phyloP scores from a whole-genome alignment of 1,140 invertebrate genomes.

The Plodia interpunctella region DNA sequence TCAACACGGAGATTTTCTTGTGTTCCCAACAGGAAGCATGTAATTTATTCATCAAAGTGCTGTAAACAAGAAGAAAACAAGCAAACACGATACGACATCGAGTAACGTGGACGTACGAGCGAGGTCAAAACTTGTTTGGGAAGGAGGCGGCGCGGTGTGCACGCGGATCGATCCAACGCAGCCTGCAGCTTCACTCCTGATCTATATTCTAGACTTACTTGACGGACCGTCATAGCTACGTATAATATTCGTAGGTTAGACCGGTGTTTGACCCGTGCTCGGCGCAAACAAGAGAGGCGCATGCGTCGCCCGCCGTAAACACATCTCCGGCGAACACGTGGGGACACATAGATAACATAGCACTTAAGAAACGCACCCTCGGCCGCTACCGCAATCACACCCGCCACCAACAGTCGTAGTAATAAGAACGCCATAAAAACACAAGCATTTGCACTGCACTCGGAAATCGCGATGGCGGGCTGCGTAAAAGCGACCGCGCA shows the following conservation, averaged over 20 bases:
- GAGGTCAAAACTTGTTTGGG: slow-evolving; percentile 18
- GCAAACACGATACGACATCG: slow-evolving; percentile 5
- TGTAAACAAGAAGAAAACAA: slow-evolving; percentile 2
- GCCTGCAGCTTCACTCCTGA: slow-evolving; percentile 26
- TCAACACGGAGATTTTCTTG: not conserved
- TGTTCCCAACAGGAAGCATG: not conserved
- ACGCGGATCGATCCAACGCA: not conserved
- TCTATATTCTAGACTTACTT: slow-evolving; percentile 57
- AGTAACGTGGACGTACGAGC: not conserved
- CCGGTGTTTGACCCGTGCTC: slow-evolving; percentile 61
- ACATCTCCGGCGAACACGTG: slow-evolving; percentile 55
- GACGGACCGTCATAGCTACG: slow-evolving; percentile 42
- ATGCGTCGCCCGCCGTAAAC: slow-evolving; percentile 67
- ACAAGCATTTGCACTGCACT: slow-evolving; percentile 71
- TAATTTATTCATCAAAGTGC: slow-evolving; percentile 4
- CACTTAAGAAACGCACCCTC: slow-evolving; percentile 56
- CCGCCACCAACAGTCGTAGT: slow-evolving; percentile 68
- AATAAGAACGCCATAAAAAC: slow-evolving; percentile 74
- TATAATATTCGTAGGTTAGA: slow-evolving; percentile 58
- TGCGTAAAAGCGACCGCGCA: slow-evolving; percentile 61
- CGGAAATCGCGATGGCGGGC: slow-evolving; percentile 55
- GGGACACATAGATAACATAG: slow-evolving; percentile 37
- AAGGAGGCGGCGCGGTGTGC: slow-evolving; percentile 2
- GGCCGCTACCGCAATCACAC: slow-evolving; percentile 64
- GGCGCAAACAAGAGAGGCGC: slow-evolving; percentile 58